Evolutionary conservation across 2,113 vertebrate species (phyloP).

Genomic region (Plecotus auritus): DNA sequence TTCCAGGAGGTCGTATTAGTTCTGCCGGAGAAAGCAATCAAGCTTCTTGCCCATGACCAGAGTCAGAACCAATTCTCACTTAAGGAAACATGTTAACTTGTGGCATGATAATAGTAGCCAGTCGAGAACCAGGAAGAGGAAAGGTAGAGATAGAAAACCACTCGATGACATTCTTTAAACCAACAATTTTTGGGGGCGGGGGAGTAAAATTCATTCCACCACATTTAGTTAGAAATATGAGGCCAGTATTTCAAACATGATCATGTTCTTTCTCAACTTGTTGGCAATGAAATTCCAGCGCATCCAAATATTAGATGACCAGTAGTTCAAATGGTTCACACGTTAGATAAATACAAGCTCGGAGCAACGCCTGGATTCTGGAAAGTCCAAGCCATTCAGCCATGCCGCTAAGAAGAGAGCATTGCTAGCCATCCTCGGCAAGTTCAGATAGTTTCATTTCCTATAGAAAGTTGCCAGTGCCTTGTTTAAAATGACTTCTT

Average conservation of each 20-base stretch:
- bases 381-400: not conserved
- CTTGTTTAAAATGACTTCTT: slow-evolving; percentile 29
- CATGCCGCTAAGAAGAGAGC: not conserved
- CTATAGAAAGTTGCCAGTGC: slow-evolving; percentile 37
- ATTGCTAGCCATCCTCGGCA: not conserved
- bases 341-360: not conserved
- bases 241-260: not conserved
- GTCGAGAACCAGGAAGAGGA: not conserved
- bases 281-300: not conserved
- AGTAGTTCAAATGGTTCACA: not conserved
- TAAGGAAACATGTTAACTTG: not conserved
- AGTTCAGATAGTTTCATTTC: not conserved
- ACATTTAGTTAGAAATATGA: not conserved
- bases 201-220: not conserved
- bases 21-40: not conserved
- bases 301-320: not conserved
- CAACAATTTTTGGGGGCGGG: too few species aligned
- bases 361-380: not conserved
- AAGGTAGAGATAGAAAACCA: not conserved
- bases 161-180: not conserved
- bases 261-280: not conserved
- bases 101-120: too few species aligned
- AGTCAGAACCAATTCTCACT: not conserved
- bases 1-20: not conserved
- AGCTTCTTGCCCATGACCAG: not conserved